Conservation (phyloP, 2,888 invertebrate species). For the Gortyna flavago region DNA sequence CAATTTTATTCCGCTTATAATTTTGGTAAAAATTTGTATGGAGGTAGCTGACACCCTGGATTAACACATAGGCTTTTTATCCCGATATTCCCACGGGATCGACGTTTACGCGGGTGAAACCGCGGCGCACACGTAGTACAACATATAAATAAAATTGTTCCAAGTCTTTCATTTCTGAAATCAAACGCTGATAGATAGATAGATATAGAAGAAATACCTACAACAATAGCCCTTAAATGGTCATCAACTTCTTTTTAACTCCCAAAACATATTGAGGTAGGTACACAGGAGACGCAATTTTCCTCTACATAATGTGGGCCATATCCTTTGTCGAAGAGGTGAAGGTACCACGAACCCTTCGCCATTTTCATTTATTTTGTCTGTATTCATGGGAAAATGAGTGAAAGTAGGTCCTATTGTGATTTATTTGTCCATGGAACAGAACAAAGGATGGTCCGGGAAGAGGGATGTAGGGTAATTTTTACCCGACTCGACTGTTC, state of each 20-base stretch:
- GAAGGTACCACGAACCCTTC: slow-evolving; percentile 48
- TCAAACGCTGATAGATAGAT: not conserved
- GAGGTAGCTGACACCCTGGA: too few relatives aligned
- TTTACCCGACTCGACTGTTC: slow-evolving; percentile 29
- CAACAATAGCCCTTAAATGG: slow-evolving; percentile 34
- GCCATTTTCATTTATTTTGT: slow-evolving; percentile 61
- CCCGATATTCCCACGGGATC: too few relatives aligned
- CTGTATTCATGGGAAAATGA: slow-evolving; percentile 61
- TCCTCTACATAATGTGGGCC: slow-evolving; percentile 34
- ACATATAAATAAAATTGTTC: not conserved
- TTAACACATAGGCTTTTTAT: too few relatives aligned
- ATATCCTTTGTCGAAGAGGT: slow-evolving; percentile 55
- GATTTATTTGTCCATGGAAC: slow-evolving; percentile 53
- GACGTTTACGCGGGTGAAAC: too few relatives aligned
- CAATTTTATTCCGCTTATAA: too few relatives aligned
- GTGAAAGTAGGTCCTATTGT: slow-evolving; percentile 55
- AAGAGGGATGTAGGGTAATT: slow-evolving; percentile 26
- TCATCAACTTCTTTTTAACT: slow-evolving; percentile 33
- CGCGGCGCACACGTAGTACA: too few relatives aligned
- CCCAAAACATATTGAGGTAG: slow-evolving; percentile 24
- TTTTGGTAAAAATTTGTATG: too few relatives aligned
- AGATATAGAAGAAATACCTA: too few relatives aligned
- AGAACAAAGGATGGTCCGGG: slow-evolving; percentile 48
- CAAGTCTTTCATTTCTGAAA: not conserved
- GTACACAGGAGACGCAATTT: slow-evolving; percentile 52